Conservation (phyloP, 2,888 invertebrate genomes). For the Acanthosepion esculentum region DNA sequence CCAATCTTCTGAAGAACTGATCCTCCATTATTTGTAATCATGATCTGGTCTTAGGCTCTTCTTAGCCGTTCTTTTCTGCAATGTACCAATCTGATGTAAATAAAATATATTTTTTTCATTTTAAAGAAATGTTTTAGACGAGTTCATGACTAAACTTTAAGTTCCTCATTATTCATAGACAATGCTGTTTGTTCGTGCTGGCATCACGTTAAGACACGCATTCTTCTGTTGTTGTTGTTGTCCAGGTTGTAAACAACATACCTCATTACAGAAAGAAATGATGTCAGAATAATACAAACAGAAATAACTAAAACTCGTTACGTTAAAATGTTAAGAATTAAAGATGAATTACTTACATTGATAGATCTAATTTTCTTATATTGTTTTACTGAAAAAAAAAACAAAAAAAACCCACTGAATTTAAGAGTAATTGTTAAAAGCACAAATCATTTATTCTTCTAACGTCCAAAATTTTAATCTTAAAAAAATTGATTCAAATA, state of each 20-base stretch:
- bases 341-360: too few relatives aligned
- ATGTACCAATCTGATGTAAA: background rate
- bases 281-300: background rate
- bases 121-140: background rate
- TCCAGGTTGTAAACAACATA: background rate
- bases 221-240: background rate
- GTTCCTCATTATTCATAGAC: background rate
- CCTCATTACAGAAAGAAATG: background rate
- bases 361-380: too few relatives aligned
- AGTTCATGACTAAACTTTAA: background rate
- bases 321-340: too few relatives aligned
- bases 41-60: background rate
- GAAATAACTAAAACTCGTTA: too few relatives aligned
- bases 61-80: background rate
- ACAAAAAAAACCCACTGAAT: background rate
- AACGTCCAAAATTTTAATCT: too few relatives aligned
- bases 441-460: too few relatives aligned
- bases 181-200: background rate
- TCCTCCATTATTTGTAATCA: constrained; percentile 33
- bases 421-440: too few relatives aligned
- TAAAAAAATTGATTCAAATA: too few relatives aligned
- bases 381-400: background rate
- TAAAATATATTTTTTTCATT: background rate
- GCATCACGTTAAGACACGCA: background rate
- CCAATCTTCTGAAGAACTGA: background rate